These are phyloP conservation scores for Tuberolachnus salignus DNA, from an alignment of 2,888 invertebrate species.

Conservation along the genomic window DNA sequence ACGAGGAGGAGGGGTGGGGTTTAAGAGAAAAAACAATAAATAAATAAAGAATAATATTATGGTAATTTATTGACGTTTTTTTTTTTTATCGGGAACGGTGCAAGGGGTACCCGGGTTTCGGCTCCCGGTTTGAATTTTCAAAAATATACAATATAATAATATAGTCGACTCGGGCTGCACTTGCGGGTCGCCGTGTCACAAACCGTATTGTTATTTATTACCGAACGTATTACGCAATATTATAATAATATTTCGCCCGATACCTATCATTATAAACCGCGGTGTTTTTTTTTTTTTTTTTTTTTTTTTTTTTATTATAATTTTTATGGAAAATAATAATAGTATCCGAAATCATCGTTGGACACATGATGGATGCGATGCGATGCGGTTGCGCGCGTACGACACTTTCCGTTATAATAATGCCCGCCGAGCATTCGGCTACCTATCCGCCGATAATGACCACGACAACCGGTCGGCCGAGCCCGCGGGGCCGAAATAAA, in stretches of 20 bases:
- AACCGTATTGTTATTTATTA: slow-evolving; percentile 37
- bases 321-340: slow-evolving; percentile 32
- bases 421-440: slow-evolving; percentile 21
- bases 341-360: slow-evolving; percentile 24
- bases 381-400: background rate
- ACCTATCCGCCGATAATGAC: slow-evolving; percentile 6
- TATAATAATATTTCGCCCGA: slow-evolving; percentile 19
- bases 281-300: slow-evolving; percentile 14
- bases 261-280: slow-evolving; percentile 29
- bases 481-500: slow-evolving; percentile 16
- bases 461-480: slow-evolving; percentile 23
- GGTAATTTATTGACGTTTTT: slow-evolving; percentile 31
- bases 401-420: slow-evolving; percentile 33
- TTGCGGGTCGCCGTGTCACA: background rate
- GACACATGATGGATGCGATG: background rate
- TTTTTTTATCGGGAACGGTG: slow-evolving; percentile 28
- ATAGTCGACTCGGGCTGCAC: background rate
- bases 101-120: background rate
- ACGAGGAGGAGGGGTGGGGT: no score
- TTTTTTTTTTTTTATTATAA: background rate
- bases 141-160: background rate
- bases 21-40: no score
- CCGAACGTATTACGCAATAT: background rate
- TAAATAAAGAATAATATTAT: no score
- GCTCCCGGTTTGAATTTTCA: slow-evolving; percentile 50